Conservation (phyloP, 2,888 invertebrate genomes). For the Spatulosminthurus flaviceps region DNA sequence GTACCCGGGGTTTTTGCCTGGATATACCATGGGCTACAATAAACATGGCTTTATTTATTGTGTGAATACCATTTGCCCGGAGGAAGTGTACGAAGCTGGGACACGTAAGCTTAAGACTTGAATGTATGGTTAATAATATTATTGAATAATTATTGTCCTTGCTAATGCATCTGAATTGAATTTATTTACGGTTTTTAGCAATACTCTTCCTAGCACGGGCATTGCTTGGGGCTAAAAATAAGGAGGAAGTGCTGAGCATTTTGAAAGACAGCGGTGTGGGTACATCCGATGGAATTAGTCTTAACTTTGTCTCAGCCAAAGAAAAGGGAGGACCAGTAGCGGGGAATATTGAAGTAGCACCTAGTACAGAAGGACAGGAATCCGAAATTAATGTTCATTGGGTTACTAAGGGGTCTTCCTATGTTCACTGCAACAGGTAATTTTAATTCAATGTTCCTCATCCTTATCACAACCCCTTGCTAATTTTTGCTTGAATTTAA, state of each 20-base stretch:
- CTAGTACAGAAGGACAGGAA: neutral
- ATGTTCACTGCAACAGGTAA: slow-evolving; percentile 34
- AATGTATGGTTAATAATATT: no score
- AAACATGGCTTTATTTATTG: slow-evolving; percentile 83
- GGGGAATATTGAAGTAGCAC: slow-evolving; percentile 34
- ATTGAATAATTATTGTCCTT: no score
- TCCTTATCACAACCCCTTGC: no score
- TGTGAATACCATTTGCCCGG: slow-evolving; percentile 83
- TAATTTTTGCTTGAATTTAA: neutral
- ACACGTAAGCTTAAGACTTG: slow-evolving; percentile 69
- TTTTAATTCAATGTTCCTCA: no score
- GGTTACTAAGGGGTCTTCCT: neutral
- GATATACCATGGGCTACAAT: slow-evolving; percentile 67
- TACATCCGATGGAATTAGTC: slow-evolving; percentile 82
- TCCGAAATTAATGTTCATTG: slow-evolving; percentile 10
- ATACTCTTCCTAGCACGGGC: slow-evolving; percentile 83
- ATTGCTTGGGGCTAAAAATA: slow-evolving; percentile 76
- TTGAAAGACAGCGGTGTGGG: slow-evolving; percentile 80
- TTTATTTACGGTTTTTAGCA: slow-evolving; percentile 65
- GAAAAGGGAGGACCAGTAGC: neutral
- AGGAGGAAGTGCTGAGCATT: slow-evolving; percentile 75
- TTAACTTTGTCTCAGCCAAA: slow-evolving; percentile 81
- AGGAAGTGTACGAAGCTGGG: slow-evolving; percentile 75
- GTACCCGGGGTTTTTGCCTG: slow-evolving; percentile 85
- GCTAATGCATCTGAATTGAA: no score